Evolutionary conservation across 1,140 invertebrate species (phyloP).

Genomic region (Metopolophium dirhodum): DNA sequence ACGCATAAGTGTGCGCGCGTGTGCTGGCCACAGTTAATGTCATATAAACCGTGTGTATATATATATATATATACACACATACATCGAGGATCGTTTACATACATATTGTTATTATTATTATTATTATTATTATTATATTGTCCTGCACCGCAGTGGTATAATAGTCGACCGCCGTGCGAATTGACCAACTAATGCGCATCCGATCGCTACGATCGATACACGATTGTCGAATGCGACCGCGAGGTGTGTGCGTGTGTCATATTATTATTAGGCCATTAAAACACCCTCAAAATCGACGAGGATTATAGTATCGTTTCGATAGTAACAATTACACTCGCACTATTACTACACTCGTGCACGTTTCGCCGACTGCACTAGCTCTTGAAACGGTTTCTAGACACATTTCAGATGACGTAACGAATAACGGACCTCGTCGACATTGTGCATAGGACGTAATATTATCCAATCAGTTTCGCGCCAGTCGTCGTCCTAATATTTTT

Average conservation of each 20-base stretch:
- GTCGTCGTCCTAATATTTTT: too few relatives aligned
- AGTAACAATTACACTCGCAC: too few relatives aligned
- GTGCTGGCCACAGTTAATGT: neutral
- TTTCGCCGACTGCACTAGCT: too few relatives aligned
- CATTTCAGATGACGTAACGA: too few relatives aligned
- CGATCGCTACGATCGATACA: neutral
- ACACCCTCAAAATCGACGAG: neutral
- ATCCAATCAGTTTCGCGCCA: too few relatives aligned
- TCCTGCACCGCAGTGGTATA: neutral
- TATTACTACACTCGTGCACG: too few relatives aligned
- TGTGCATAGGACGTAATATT: too few relatives aligned
- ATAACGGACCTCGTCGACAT: too few relatives aligned
- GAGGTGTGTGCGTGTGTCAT: neutral
- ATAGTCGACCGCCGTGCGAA: neutral
- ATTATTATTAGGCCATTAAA: neutral
- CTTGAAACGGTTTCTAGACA: too few relatives aligned
- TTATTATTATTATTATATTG: neutral
- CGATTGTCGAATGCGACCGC: neutral
- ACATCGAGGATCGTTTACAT: neutral
- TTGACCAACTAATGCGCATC: neutral
- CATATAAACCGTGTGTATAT: neutral
- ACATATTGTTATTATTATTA: too few relatives aligned
- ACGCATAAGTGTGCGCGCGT: neutral
- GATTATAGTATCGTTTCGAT: too few relatives aligned
- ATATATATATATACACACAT: neutral